These are phyloP conservation scores for Acanthoscelides obtectus DNA, from an alignment of 2,888 invertebrate genomes.

Conservation along the genomic window DNA sequence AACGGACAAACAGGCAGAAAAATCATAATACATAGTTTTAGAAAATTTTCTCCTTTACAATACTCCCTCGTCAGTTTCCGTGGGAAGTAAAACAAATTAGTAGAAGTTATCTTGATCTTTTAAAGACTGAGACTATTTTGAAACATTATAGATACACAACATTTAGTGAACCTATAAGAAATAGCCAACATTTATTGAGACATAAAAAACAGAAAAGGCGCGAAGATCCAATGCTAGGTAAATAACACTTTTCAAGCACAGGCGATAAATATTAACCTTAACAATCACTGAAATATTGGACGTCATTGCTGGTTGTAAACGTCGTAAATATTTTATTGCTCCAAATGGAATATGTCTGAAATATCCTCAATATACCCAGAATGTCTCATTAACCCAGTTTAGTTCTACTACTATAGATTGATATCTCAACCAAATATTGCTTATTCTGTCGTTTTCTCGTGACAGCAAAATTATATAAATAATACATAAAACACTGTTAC, in stretches of 20 bases:
- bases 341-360: not conserved
- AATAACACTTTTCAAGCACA: not conserved
- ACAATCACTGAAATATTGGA: not conserved
- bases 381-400: not conserved
- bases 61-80: too few species aligned
- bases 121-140: too few species aligned
- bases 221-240: not conserved
- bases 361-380: not conserved
- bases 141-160: not conserved
- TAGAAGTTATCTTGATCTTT: too few species aligned
- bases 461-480: too few species aligned
- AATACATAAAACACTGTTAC: too few species aligned
- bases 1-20: too few species aligned
- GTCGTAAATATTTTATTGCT: not conserved
- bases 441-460: too few species aligned
- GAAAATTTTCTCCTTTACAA: too few species aligned
- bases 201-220: not conserved
- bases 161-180: not conserved
- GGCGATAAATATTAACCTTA: not conserved
- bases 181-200: not conserved
- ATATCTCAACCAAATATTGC: not conserved
- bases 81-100: too few species aligned
- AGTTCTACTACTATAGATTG: not conserved
- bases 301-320: not conserved
- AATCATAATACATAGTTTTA: too few species aligned